Base-by-base conservation (phyloP, 2,797 vertebrate species). In the Tragelaphus oryx region DNA sequence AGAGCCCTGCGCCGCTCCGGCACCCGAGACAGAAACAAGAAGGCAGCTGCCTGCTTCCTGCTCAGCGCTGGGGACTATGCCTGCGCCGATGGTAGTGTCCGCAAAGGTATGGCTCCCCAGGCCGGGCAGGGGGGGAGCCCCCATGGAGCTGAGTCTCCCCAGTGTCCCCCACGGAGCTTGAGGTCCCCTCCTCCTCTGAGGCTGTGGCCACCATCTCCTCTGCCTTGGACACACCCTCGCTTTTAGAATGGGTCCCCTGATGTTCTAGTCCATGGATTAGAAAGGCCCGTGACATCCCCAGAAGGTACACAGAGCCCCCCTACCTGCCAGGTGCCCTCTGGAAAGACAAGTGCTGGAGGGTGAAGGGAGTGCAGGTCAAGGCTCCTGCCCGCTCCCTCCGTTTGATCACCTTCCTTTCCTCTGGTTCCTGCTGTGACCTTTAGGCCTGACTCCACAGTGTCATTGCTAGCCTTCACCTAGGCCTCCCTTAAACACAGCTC, bases 11-110 rank as follows among this genome's bases (percentile, higher is more conserved):
- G 99, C 3, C 99, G 98, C 95, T 98, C 99, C 37, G 98, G 99
- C 95, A 98, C 99, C 44, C 97, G 98, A 14, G 99, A 99, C 96
- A 99, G 99, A 98, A 98, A 98, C 97, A 99, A 99, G 98, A 99
- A 99, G 97, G 99, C 99, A 78, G 98, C 99, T 30, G 98, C 99
- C 54, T 99, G 99, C 98, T 99, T 99, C 98, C 98, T 99, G 96
- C 98, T 99, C 92, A 99, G 99, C 62, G 97, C 99, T 0, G 98
- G 98, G 33, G 99, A 99, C 97, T 99, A 99, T 97, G 98, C 99
- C 79, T 99, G 99, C 6, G 98, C 98, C 0, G 99, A 99, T 10
- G 98, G 99, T 57, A 98, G 98, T 89, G 97, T 99, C 97, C 99
- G 98, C 95, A 99, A 99, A 98, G 99, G 99, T 99, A 98, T 0